Base-by-base conservation (phyloP, 2,888 invertebrate genomes). In the Eudemis profundana region DNA sequence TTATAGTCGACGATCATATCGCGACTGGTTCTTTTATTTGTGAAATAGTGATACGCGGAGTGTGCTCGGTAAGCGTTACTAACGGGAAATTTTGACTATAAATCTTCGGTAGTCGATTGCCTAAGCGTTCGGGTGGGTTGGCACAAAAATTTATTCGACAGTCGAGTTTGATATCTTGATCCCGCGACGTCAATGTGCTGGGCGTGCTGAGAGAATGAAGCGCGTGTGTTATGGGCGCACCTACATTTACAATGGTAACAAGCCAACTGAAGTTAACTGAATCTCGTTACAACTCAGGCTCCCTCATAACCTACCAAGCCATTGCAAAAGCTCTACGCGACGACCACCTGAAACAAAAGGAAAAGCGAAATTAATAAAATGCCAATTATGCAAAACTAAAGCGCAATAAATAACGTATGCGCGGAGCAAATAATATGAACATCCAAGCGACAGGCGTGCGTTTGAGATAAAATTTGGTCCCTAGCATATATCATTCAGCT, bases 321-420 rank as follows among this genome's bases (percentile, higher is more conserved):
- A 83, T 84, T 78, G 82, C 80, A 75, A 83, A 81, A 76, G 79
- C 73, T 77, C 77, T 78, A 86, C 82, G 80, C 84, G 88, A 83
- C 84, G 91, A 83, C 89, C 86, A 93, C 89, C 93, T 93, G 93
- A 79, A 93, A 93, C 93, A 93, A 93, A 92, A 90, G 89, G 86
- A 89, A 89, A 93, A 92, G 92, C 92, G 84, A 93, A 93, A 92
- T 93, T 92, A 93, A 92, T 93, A 87, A 86, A 90, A 85, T 78
- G 91, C 91, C 89, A 91, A 89, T 89, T 71, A 88, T 83, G 86
- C 87, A 77, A 82, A 81, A 81, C 57, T 57, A 77, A 73, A 83
- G 84, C 72, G 68, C 66, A 70, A 80, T 76, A 72, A 76, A 68
- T 72, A 78, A 54, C 40, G 77, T 77, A 72, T 72, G 72, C 70